Evolutionary conservation across 2,113 vertebrate species (phyloP).

Genomic region (Gambusia affinis): DNA sequence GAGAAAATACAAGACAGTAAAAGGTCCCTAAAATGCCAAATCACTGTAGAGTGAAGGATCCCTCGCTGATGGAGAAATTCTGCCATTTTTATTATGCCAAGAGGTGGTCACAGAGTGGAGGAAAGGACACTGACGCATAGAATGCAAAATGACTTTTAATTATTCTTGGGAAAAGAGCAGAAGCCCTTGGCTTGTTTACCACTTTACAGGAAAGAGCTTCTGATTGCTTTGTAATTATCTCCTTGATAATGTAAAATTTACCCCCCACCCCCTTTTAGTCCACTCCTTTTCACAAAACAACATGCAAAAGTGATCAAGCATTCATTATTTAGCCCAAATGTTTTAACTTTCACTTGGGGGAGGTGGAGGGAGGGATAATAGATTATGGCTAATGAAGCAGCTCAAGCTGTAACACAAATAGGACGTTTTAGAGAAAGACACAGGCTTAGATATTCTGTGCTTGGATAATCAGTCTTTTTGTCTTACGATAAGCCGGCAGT

Average conservation of each 20-base stretch:
- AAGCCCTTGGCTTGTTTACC: conserved; percentile 77
- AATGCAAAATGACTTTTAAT: conserved; percentile 73
- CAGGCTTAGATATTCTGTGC: conserved; percentile 10
- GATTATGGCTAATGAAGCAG: conserved; percentile 75
- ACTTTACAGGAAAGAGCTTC: conserved; percentile 72
- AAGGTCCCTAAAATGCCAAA: conserved; percentile 32
- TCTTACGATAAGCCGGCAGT: conserved; percentile 63
- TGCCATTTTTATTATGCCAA: conserved; percentile 58
- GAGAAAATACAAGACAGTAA: conserved; percentile 15
- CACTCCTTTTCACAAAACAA: conserved; percentile 44
- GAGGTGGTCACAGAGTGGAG: conserved; percentile 58
- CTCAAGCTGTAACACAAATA: conserved; percentile 65
- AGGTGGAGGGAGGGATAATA: conserved; percentile 65
- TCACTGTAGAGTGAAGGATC: conserved; percentile 33
- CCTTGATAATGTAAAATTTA: conserved; percentile 72
- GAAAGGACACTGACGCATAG: conserved; percentile 70
- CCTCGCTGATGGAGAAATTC: conserved; percentile 20
- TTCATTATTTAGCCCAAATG: conserved; percentile 72
- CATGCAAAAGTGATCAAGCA: conserved; percentile 62
- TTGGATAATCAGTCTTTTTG: conserved; percentile 68
- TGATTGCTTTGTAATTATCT: conserved; percentile 79
- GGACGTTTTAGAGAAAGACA: conserved; percentile 65
- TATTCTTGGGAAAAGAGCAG: conserved; percentile 72
- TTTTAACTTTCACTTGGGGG: conserved; percentile 68
- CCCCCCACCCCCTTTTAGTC: conserved; percentile 50